Conservation (phyloP, 2,797 vertebrate genomes). For the Cuniculus paca region DNA sequence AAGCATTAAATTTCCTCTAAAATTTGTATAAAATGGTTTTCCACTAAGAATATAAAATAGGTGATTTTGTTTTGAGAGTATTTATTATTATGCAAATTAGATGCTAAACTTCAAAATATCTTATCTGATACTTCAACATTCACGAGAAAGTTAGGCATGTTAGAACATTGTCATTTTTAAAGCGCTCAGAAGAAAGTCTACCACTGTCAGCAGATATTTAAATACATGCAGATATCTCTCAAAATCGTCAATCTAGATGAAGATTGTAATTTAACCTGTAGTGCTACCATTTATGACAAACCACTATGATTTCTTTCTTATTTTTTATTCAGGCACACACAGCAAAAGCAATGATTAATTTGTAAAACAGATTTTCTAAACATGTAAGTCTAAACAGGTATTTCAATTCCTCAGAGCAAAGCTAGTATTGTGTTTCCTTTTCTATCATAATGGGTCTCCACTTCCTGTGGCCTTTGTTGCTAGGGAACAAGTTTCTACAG, state of each 20-base stretch:
- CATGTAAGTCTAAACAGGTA: constrained; percentile 69
- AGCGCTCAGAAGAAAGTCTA: constrained; percentile 49
- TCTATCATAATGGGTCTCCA: constrained; percentile 75
- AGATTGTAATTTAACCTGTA: constrained; percentile 50
- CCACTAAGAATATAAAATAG: constrained; percentile 63
- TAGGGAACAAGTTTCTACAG: constrained; percentile 82
- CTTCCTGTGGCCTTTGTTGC: constrained; percentile 84
- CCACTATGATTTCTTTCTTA: constrained; percentile 56
- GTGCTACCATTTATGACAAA: constrained; percentile 55
- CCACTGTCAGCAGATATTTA: constrained; percentile 59
- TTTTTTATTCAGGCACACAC: constrained; percentile 24
- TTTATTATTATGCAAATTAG: constrained; percentile 76
- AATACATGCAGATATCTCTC: constrained; percentile 62
- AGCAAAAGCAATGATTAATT: constrained; percentile 74
- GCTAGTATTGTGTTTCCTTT: constrained; percentile 67
- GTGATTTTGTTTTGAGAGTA: constrained; percentile 76
- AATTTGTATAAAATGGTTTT: constrained; percentile 67
- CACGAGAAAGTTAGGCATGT: constrained; percentile 72
- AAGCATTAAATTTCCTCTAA: constrained; percentile 59
- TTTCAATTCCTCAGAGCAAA: constrained; percentile 73
- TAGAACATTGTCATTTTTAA: constrained; percentile 59
- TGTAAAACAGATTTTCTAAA: constrained; percentile 72
- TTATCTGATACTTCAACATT: constrained; percentile 70
- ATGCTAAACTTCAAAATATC: constrained; percentile 65
- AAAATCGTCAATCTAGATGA: constrained; percentile 55